phyloP scores from a whole-genome alignment of 1,140 invertebrate genomes.

The Atta cephalotes region DNA sequence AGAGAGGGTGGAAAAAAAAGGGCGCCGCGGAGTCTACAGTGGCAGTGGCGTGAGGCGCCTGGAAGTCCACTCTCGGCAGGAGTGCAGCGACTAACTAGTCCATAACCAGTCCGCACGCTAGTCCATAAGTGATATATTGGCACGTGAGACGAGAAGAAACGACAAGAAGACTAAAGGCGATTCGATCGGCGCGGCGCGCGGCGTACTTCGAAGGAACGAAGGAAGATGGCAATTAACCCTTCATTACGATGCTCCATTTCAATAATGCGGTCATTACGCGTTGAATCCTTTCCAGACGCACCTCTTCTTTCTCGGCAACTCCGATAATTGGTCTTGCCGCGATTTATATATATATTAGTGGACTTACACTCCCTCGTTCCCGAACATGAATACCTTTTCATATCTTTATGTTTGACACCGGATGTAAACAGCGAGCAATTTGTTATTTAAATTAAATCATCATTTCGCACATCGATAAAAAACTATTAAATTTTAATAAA shows the following conservation, averaged over 20 bases:
- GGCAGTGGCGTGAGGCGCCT: constrained; percentile 78
- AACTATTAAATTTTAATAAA: no score
- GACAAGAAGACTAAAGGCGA: not conserved
- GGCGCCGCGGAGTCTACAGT: constrained; percentile 75
- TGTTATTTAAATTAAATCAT: constrained; percentile 6
- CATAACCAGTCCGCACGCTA: constrained; percentile 69
- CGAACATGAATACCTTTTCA: not conserved
- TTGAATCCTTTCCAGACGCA: constrained; percentile 12
- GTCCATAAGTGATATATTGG: constrained; percentile 50
- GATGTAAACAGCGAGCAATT: not conserved
- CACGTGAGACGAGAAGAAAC: constrained; percentile 15
- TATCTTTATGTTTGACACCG: not conserved
- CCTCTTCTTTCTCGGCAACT: not conserved
- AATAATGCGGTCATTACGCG: constrained; percentile 51
- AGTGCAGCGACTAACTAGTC: constrained; percentile 71
- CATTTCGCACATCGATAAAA: not conserved
- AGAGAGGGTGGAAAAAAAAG: constrained; percentile 55
- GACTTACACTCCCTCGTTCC: not conserved
- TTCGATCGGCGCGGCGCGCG: not conserved
- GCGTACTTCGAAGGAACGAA: not conserved
- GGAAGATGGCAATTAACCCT: constrained; percentile 30
- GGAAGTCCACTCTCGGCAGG: constrained; percentile 70
- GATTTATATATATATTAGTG: constrained; percentile 12
- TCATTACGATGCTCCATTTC: constrained; percentile 27
- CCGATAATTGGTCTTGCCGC: constrained; percentile 26